Conservation (phyloP, 2,888 invertebrate genomes). For the Cetonia aurata region DNA sequence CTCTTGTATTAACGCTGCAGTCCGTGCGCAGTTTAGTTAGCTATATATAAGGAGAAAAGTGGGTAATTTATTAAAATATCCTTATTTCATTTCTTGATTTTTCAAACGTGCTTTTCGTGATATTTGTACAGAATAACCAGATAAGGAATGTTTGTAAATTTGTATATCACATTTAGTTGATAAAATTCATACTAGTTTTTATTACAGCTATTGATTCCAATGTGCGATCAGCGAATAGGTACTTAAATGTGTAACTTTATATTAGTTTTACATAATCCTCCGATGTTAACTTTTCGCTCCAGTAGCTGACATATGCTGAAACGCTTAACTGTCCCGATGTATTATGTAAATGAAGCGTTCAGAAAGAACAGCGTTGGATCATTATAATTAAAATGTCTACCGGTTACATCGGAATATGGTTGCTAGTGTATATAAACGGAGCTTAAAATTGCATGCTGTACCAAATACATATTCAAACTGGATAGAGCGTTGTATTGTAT, state of each 20-base stretch:
- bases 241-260: conserved; percentile 16
- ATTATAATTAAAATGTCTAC: conserved; percentile 14
- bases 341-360: conserved; percentile 23
- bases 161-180: too few relatives aligned
- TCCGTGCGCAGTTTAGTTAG: too few relatives aligned
- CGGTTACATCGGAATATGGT: conserved; percentile 19
- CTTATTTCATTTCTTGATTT: too few relatives aligned
- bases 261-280: conserved; percentile 11
- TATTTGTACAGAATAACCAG: too few relatives aligned
- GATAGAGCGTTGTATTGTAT: too few relatives aligned
- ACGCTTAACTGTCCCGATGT: conserved; percentile 17
- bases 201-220: too few relatives aligned
- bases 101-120: too few relatives aligned
- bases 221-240: background rate
- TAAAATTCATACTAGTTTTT: too few relatives aligned
- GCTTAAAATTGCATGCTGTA: conserved; percentile 1
- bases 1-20: too few relatives aligned
- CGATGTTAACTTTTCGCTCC: conserved; percentile 8
- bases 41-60: too few relatives aligned
- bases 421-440: background rate
- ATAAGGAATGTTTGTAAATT: too few relatives aligned
- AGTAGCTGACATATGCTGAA: conserved; percentile 17
- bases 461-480: background rate
- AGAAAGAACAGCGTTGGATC: background rate
- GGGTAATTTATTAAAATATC: too few relatives aligned